Conservation (phyloP, 2,797 vertebrate species). For the Malacoctenus gilli region DNA sequence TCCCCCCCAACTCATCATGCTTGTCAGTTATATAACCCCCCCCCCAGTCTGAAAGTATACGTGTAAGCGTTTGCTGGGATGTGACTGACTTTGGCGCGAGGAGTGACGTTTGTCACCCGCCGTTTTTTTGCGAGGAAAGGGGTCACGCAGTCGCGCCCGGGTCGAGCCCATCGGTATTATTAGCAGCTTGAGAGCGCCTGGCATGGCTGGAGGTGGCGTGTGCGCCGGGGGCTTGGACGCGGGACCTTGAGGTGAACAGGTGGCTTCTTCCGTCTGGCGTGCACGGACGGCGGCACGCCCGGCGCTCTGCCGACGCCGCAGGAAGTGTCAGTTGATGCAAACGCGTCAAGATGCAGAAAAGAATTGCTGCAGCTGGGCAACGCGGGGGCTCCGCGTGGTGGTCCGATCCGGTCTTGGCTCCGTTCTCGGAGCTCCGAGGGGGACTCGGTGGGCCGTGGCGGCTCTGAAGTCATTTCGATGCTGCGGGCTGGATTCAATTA, state of each 20-base stretch:
- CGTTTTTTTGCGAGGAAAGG: slow-evolving; percentile 1
- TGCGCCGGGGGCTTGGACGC: slow-evolving; percentile 46
- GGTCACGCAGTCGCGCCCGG: slow-evolving; percentile 34
- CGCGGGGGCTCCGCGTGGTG: neutral
- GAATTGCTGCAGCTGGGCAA: slow-evolving; percentile 20
- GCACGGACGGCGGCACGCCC: too few relatives aligned
- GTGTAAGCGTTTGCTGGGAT: neutral
- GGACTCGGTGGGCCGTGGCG: slow-evolving; percentile 19
- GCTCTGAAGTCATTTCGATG: slow-evolving; percentile 46
- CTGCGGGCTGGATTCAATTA: slow-evolving; percentile 53
- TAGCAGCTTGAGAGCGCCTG: slow-evolving; percentile 59
- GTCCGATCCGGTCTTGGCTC: slow-evolving; percentile 22
- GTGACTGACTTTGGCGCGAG: neutral
- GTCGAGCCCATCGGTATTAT: slow-evolving; percentile 66
- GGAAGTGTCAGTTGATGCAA: slow-evolving; percentile 11
- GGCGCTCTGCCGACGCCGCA: too few relatives aligned
- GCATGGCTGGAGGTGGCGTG: slow-evolving; percentile 69
- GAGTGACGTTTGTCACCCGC: neutral
- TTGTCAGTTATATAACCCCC: neutral
- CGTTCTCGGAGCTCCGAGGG: slow-evolving; percentile 27
- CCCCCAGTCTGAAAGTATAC: neutral
- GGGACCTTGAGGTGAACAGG: slow-evolving; percentile 64
- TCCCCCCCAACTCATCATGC: neutral
- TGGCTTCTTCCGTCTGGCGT: slow-evolving; percentile 51
- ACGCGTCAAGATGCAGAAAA: too few relatives aligned